Base-by-base conservation (phyloP, 2,113 vertebrate species). In the Ginglymostoma cirratum region DNA sequence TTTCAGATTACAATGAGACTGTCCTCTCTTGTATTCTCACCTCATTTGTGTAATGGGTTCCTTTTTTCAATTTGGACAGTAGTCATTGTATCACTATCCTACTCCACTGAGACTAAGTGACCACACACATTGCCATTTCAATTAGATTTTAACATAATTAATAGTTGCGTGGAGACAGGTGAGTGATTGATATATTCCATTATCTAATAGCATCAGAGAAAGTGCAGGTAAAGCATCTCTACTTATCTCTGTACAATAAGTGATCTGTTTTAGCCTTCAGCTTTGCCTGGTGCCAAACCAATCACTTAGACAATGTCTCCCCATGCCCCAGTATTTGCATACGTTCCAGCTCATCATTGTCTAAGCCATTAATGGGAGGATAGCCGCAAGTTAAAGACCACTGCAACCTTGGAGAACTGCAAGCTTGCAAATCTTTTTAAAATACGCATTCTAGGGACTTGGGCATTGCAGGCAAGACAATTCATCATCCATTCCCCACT, bases 131-230 rank as follows among this genome's bases (percentile, higher is more conserved):
- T 66, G 61, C 6, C 61, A 92, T 93, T 93, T 93, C 61, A 93
- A 93, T 93, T 66, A 93, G 61, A n/a, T 67, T 93, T 93, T 61
- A 93, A 38, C 34, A 42, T 67, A 93, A 93, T 93, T 66, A 93
- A 93, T 93, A 19, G 34, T 42, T 93, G 34, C 34, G 6, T 93
- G 2, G 21, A 38, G 80, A n/a, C 21, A n/a, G 61, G 87, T 15
- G 65, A 30, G 89, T 93, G 89, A 93, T 93, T n/a, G 89, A 93
- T 93, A 65, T 19, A 24, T 15, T 3, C 61, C 5, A 93, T 93
- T 93, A 66, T 7, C 89, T 93, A 93, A 93, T 42, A 38, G 61
- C 89, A 38, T 21, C 21, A 3, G 89, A 93, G 61, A 93, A 65
- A 66, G 55, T 19, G 89, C 5, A n/a, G 89, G 89, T 66, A 38